Evolutionary conservation across 2,113 vertebrate genomes (phyloP), one percentile per base, ranked within the genome.

Genomic region (Narcine bancroftii): DNA sequence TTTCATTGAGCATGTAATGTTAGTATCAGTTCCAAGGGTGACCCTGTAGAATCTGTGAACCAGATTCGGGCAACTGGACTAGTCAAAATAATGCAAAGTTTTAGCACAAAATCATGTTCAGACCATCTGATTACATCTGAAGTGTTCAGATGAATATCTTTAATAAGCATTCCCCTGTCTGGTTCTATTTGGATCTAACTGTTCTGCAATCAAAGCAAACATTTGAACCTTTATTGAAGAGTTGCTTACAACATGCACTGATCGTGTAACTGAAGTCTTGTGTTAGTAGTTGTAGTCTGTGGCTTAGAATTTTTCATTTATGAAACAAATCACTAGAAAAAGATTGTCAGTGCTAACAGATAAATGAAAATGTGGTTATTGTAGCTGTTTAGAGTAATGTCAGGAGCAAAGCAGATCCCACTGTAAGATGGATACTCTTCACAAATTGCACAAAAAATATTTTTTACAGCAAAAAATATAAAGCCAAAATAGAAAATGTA

Each of bases 191-290:
- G 63, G 39, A 26, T 91, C 87, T 66, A 66, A 42, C 87, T 42
- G 56, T 45, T 60, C 24, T 91, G 89, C 65, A 71, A 91, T 91
- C 89, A 91, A 91, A 91, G 63, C 65, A 91, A 39, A 45, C 69
- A 91, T 33, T 6, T 69, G 89, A 91, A 63, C 63, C 36, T 33
- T 45, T 69, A 29, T 87, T 91, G 42, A 42, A 65, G 65, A 39
- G 71, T 91, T 69, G 36, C 63, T 33, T 65, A 53, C 5, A 26
- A 69, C 45, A 42, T 24, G n/a, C n/a, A 42, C 36, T 42, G 56
- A 33, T 89, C 39, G 60, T 42, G 24, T 89, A 33, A 66, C 7
- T 65, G 60, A 36, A 47, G 89, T 29, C 11, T 91, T 69, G 63
- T 39, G 42, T 89, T 42, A 65, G 42, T 66, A n/a, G 50, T 60